A percentile compares a stretch with the other conserved stretches of the same genome.
Evolutionary conservation across 2,888 invertebrate genomes (phyloP).

Genomic region (Dilophus febrilis): DNA sequence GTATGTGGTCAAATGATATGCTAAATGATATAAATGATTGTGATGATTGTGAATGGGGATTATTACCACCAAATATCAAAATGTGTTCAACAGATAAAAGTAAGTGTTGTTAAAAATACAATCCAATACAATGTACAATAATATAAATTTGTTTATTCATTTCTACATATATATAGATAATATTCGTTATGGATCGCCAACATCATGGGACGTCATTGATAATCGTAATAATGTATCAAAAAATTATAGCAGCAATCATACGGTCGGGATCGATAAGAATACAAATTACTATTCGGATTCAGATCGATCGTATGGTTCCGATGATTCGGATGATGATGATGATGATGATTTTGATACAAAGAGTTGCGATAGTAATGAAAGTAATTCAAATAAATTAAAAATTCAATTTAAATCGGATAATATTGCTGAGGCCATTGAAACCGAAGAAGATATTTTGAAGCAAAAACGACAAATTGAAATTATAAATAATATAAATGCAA

Average conservation of each 20-base stretch:
- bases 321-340: constrained; percentile 29
- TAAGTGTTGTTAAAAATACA: constrained; percentile 13
- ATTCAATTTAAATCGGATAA: constrained; percentile 74
- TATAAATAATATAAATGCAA: constrained; percentile 26
- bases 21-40: constrained; percentile 33
- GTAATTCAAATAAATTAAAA: constrained; percentile 40
- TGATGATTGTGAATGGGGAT: constrained; percentile 34
- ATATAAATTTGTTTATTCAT: constrained; percentile 3
- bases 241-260: constrained; percentile 7
- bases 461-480: constrained; percentile 26
- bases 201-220: constrained; percentile 24
- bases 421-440: constrained; percentile 69
- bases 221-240: constrained; percentile 1
- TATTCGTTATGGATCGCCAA: constrained; percentile 28
- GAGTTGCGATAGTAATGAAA: constrained; percentile 26
- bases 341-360: constrained; percentile 30
- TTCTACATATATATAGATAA: constrained; percentile 24
- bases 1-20: constrained; percentile 87
- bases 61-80: constrained; percentile 45
- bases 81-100: constrained; percentile 39
- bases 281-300: constrained; percentile 23
- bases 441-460: constrained; percentile 32
- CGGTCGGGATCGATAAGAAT: not conserved
- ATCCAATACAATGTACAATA: constrained; percentile 2
- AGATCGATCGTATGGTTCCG: constrained; percentile 38